Evolutionary conservation across 2,888 invertebrate genomes (phyloP).

Genomic region (Elegia similella): DNA sequence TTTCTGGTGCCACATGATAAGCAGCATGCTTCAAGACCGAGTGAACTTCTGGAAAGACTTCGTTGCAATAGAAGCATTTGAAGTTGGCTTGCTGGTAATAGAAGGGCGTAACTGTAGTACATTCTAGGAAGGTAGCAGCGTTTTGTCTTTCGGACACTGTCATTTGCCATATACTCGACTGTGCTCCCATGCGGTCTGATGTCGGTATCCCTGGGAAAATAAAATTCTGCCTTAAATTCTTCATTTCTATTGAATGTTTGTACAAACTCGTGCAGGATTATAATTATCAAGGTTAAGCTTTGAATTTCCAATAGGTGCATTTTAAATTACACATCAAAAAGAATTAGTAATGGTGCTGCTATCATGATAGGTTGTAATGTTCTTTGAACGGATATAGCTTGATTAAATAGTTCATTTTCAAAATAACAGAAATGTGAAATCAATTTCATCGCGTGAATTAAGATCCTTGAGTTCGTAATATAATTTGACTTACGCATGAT

Average conservation of each 20-base stretch:
- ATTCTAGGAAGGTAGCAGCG: constrained; percentile 67
- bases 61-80: constrained; percentile 71
- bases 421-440: too few species aligned
- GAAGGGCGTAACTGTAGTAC: constrained; percentile 66
- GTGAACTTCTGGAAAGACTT: constrained; percentile 66
- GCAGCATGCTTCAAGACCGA: constrained; percentile 57
- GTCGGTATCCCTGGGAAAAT: constrained; percentile 45
- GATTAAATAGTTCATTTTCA: too few species aligned
- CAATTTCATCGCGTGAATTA: too few species aligned
- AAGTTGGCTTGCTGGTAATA: constrained; percentile 73
- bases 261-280: constrained; percentile 4
- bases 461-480: too few species aligned
- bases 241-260: background rate
- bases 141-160: constrained; percentile 69
- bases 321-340: background rate
- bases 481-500: too few species aligned
- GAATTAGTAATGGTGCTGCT: background rate
- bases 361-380: too few species aligned
- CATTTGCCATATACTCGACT: constrained; percentile 75
- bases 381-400: too few species aligned
- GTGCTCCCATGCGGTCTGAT: constrained; percentile 47
- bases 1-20: constrained; percentile 53
- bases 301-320: too few species aligned
- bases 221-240: constrained; percentile 33
- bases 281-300: background rate